phyloP scores from a whole-genome alignment of 2,797 vertebrate genomes.

The Brotula barbata region DNA sequence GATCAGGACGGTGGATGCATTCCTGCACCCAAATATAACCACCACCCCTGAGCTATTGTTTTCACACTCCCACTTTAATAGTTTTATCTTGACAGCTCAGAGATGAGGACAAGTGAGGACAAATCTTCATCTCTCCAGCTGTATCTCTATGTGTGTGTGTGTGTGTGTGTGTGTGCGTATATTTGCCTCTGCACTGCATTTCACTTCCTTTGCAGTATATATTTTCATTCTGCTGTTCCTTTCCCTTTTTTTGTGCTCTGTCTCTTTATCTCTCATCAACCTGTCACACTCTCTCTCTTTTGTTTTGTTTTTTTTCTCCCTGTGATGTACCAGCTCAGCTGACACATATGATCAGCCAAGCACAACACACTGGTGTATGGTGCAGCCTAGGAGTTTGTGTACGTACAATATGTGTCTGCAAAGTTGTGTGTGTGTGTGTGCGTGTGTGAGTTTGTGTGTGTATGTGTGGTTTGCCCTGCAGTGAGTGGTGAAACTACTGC shows the following conservation, averaged over 20 bases:
- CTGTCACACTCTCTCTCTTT: constrained; percentile 53
- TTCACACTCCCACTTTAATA: constrained; percentile 55
- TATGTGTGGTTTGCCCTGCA: constrained; percentile 46
- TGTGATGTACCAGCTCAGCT: constrained; percentile 67
- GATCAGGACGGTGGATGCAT: constrained; percentile 19
- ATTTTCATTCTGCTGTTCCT: constrained; percentile 56
- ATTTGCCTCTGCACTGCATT: constrained; percentile 55
- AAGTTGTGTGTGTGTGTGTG: constrained; percentile 28
- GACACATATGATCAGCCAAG: constrained; percentile 72
- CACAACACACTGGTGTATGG: constrained; percentile 63
- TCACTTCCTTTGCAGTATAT: constrained; percentile 62
- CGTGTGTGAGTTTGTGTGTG: constrained; percentile 20
- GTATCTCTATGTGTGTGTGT: constrained; percentile 20
- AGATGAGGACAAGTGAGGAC: constrained; percentile 65
- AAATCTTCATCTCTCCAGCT: constrained; percentile 54
- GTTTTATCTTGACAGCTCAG: constrained; percentile 69
- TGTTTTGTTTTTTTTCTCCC: constrained; percentile 29
- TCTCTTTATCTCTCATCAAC: constrained; percentile 40
- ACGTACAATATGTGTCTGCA: constrained; percentile 31
- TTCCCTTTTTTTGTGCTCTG: constrained; percentile 61
- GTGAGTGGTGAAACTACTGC: constrained; percentile 67
- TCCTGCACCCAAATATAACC: constrained; percentile 40
- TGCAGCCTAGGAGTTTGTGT: constrained; percentile 42
- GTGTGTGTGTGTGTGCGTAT: constrained; percentile 28
- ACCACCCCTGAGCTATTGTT: constrained; percentile 62